Base-by-base conservation (phyloP, 2,888 invertebrate species). In the Microplitis manilae region DNA sequence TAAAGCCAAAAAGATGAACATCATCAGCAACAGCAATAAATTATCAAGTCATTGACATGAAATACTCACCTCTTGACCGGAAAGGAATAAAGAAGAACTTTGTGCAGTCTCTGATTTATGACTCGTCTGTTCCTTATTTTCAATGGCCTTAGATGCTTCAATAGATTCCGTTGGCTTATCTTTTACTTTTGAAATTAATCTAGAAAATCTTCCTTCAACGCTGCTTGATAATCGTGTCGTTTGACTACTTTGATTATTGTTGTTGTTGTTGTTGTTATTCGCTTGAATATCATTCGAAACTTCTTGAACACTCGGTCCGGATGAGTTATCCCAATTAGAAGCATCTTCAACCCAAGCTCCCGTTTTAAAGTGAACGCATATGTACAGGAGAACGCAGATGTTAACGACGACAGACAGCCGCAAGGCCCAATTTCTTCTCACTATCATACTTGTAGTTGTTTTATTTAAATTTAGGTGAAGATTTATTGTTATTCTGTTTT, bases 381-480 rank as follows among this genome's bases (percentile, higher is more conserved):
- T 93, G 90, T 95, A 95, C 80, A 95, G 90, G 77, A 95, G 90
- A 75, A 94, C 94, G 83, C 93, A 94, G 81, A 95, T 92, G 88
- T 95, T 95, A 83, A 94, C 93, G 79, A 95, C 92, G 85, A 95
- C 94, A 90, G 94, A 95, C 89, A 94, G 93, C 85, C 94, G 92
- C 88, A 95, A 92, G 90, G 94, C 91, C 92, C 94, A 93, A 90
- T 94, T 95, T 83, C 94, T 93, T 80, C 93, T 91, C 77, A 91
- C 90, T 81, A 92, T 90, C 78, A 87, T 85, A 75, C 85, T 85
- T 86, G 88, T 87, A 62, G 17, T 62, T 13, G 5, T 20, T 62
- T 62, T 62, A 20, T 79, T 83, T 87, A 84, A 81, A 15, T n/a
- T 39, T 71, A 30, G 30, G 0, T 30, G 30, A 4, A 30, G 30